phyloP scores from a whole-genome alignment of 2,888 invertebrate genomes.

The Panorpa germanica region DNA sequence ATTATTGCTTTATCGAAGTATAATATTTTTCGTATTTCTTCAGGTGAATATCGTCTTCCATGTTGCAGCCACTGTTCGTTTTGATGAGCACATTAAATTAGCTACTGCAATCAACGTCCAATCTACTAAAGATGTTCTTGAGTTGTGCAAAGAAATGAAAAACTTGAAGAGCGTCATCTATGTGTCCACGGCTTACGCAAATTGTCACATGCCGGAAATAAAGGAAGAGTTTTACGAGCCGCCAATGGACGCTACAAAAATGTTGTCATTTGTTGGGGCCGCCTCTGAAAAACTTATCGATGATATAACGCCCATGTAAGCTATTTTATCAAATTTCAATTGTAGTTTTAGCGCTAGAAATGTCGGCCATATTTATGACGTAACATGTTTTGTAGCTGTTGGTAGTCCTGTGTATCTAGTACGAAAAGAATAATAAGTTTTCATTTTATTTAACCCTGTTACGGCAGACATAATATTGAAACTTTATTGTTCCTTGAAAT shows the following conservation, averaged over 20 bases:
- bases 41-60: constrained; percentile 33
- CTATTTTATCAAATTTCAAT: too few relatives aligned
- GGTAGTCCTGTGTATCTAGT: too few relatives aligned
- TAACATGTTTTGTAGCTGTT: too few relatives aligned
- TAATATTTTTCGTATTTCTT: too few relatives aligned
- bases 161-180: constrained; percentile 28
- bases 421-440: too few relatives aligned
- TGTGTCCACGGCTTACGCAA: constrained; percentile 37
- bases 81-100: constrained; percentile 54
- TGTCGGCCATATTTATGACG: too few relatives aligned
- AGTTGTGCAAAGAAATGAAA: constrained; percentile 42
- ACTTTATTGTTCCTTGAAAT: too few relatives aligned
- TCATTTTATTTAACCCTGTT: too few relatives aligned
- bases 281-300: constrained; percentile 30
- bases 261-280: constrained; percentile 29
- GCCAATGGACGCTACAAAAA: constrained; percentile 28
- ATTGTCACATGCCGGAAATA: constrained; percentile 27
- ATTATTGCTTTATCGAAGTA: too few relatives aligned
- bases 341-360: too few relatives aligned
- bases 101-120: constrained; percentile 57
- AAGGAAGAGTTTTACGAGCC: constrained; percentile 34
- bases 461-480: too few relatives aligned
- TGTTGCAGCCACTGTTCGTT: constrained; percentile 37
- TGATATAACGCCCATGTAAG: constrained; percentile 30
- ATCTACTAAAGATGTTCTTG: constrained; percentile 42